Conservation (phyloP, 2,888 invertebrate genomes). For the Neoascia interrupta region DNA sequence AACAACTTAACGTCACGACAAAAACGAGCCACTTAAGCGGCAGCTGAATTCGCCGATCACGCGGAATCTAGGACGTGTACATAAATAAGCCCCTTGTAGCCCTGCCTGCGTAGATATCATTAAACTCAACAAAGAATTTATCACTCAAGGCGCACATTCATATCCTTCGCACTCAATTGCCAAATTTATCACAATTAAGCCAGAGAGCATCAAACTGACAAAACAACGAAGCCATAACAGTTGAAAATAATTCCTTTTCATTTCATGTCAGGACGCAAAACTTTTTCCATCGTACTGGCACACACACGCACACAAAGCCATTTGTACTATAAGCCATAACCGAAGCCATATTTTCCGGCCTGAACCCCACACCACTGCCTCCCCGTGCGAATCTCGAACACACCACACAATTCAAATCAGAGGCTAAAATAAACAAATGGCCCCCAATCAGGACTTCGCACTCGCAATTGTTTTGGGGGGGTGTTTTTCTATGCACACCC, state of each 20-base stretch:
- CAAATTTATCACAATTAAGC: slow-evolving; percentile 63
- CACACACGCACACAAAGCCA: slow-evolving; percentile 12
- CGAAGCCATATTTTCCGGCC: slow-evolving; percentile 3
- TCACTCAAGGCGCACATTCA: slow-evolving; percentile 57
- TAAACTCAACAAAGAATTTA: slow-evolving; percentile 44
- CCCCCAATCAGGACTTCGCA: slow-evolving; percentile 55
- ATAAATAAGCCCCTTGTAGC: too few species aligned
- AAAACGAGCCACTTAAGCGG: too few species aligned
- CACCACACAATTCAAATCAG: slow-evolving; percentile 26
- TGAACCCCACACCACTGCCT: background rate
- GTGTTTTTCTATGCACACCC: background rate
- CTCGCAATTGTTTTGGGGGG: slow-evolving; percentile 5
- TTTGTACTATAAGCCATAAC: slow-evolving; percentile 34
- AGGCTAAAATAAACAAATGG: slow-evolving; percentile 43
- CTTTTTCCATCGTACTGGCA: slow-evolving; percentile 3
- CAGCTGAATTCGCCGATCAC: too few species aligned
- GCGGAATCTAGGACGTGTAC: too few species aligned
- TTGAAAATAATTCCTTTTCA: slow-evolving; percentile 19
- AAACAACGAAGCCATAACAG: slow-evolving; percentile 40
- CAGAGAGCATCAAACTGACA: slow-evolving; percentile 28
- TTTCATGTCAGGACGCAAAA: slow-evolving; percentile 24
- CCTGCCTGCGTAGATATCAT: slow-evolving; percentile 24
- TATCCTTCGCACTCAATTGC: slow-evolving; percentile 65
- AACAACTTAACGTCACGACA: too few species aligned
- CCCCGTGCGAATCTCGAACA: background rate